A percentile compares a stretch with the other conserved stretches of the same genome.
phyloP scores from a whole-genome alignment of 2,797 vertebrate species.

The Peromyscus nudipes region DNA sequence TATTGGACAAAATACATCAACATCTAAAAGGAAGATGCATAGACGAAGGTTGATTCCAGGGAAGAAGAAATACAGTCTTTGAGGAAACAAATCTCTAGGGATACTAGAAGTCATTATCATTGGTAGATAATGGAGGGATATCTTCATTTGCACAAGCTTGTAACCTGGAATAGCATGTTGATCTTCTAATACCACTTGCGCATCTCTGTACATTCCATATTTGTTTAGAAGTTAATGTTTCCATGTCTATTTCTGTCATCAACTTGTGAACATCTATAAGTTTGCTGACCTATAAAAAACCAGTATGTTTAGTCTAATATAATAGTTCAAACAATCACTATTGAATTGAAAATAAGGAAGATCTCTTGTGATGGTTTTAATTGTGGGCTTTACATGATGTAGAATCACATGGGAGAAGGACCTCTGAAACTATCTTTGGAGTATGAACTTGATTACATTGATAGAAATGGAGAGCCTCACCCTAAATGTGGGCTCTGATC shows the following conservation, averaged over 20 bases:
- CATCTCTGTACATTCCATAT: neutral
- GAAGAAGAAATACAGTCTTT: neutral
- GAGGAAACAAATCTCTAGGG: neutral
- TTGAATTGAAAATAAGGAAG: slow-evolving; percentile 50
- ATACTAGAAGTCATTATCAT: neutral
- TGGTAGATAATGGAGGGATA: neutral
- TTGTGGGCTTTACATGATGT: neutral
- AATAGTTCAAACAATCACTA: neutral
- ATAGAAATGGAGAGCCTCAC: neutral
- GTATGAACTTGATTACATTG: neutral
- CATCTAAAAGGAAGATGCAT: neutral
- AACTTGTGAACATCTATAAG: slow-evolving; percentile 7
- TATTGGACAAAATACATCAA: slow-evolving; percentile 22
- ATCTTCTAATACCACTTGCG: slow-evolving; percentile 5
- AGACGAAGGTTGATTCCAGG: neutral
- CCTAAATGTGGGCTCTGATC: neutral
- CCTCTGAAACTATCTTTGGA: neutral
- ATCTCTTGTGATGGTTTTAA: neutral
- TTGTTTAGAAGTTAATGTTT: slow-evolving; percentile 51
- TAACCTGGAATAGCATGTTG: slow-evolving; percentile 36
- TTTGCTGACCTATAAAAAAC: slow-evolving; percentile 4
- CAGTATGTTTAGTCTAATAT: neutral
- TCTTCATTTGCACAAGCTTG: neutral
- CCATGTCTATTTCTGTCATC: neutral
- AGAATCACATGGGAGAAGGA: neutral